Evolutionary conservation across 2,888 invertebrate genomes (phyloP).

Genomic region (Lithosia quadra): DNA sequence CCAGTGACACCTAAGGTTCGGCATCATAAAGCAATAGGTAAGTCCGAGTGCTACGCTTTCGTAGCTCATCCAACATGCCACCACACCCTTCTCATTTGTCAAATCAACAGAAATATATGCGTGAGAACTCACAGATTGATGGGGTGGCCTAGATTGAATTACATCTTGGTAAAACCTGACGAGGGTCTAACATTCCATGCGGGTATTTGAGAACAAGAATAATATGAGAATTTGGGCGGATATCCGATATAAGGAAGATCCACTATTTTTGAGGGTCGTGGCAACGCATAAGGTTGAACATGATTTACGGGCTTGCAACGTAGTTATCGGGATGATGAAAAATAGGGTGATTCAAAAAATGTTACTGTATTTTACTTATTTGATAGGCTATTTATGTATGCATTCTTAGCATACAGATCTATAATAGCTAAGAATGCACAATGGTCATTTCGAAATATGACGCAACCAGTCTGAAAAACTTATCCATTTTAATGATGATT

Average conservation of each 20-base stretch:
- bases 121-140: conserved; percentile 86
- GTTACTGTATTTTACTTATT: conserved; percentile 1
- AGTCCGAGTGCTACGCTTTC: conserved; percentile 62
- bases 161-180: conserved; percentile 83
- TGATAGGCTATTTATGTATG: background rate
- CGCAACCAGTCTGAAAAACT: too few species aligned
- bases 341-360: conserved; percentile 6
- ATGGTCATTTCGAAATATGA: background rate
- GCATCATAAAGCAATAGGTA: conserved; percentile 62
- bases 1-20: conserved; percentile 26
- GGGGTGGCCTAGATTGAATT: conserved; percentile 85
- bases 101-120: conserved; percentile 87
- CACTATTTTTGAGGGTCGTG: conserved; percentile 38
- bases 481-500: too few species aligned
- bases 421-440: background rate
- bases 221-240: conserved; percentile 74
- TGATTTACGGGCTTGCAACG: conserved; percentile 24
- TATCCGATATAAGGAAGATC: conserved; percentile 62
- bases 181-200: conserved; percentile 83
- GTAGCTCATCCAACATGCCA: conserved; percentile 68
- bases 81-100: conserved; percentile 86
- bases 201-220: conserved; percentile 76
- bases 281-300: conserved; percentile 40
- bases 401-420: too few species aligned
- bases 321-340: conserved; percentile 13